Base-by-base conservation (phyloP, 2,888 invertebrate species). In the Phorcus lineatus region DNA sequence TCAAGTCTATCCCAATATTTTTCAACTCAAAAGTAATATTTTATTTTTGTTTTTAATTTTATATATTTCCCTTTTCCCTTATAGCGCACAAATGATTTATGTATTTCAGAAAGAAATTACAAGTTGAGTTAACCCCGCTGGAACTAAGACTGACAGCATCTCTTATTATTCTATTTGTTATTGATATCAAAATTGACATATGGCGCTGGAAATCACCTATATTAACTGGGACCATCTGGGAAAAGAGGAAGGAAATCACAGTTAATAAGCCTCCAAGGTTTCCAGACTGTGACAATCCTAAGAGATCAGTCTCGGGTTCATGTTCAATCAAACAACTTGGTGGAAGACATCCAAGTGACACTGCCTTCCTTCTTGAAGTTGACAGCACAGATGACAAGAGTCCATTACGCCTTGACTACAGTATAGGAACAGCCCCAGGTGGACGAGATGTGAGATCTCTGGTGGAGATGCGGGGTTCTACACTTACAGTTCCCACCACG, bases 241-340 rank as follows among this genome's bases (percentile, higher is more conserved):
- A 55, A 22, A 24, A 54, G 16, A 11, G 17, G 19, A 17, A 22
- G 9, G 36, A 40, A 17, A n/a, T 22, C 17, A 19, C 76, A 4
- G 77, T 57, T 31, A 31, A 77, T 13, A n/a, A 24, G 16, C 28
- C 31, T 13, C 70, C n/a, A n/a, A n/a, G n/a, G n/a, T n/a, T n/a
- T n/a, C n/a, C n/a, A n/a, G n/a, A n/a, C n/a, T n/a, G n/a, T 40
- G 40, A 3, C 17, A 36, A 36, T 70, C 36, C 70, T 40, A 28
- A 70, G 36, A 70, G 28, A n/a, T n/a, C 28, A 31, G 13, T n/a
- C 13, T 31, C 79, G 0, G 19, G 79, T 11, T 84, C 84, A 1
- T 88, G 88, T 74, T 52, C 79, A 22, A 82, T 88, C 2, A 79
- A 83, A 17, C 88, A 88, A 57, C 66, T 88, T 24, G 77, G 75